A percentile compares a stretch with the other conserved stretches of the same genome.
Conservation (phyloP, 2,113 vertebrate species). For the Spea bombifrons region DNA sequence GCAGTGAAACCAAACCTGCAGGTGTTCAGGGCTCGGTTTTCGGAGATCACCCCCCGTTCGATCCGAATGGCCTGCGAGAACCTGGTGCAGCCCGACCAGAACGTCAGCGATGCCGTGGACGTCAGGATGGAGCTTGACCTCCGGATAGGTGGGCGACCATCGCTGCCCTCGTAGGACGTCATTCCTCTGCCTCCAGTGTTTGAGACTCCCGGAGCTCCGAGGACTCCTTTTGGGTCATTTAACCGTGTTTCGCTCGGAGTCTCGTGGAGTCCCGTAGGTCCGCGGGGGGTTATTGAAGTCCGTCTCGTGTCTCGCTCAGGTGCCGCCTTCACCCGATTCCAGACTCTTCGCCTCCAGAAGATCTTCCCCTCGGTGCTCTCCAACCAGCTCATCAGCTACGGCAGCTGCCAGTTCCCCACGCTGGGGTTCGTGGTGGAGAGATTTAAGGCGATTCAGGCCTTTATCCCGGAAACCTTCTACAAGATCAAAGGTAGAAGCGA, state of each 20-base stretch:
- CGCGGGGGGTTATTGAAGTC: not conserved
- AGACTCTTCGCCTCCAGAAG: slow-evolving; percentile 87
- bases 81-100: slow-evolving; percentile 76
- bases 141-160: slow-evolving; percentile 74
- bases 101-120: slow-evolving; percentile 85
- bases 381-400: slow-evolving; percentile 94
- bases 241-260: not conserved
- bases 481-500: slow-evolving; percentile 85
- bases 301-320: slow-evolving; percentile 63
- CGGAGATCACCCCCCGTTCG: slow-evolving; percentile 87
- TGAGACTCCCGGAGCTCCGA: not conserved
- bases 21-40: slow-evolving; percentile 90
- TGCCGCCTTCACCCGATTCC: slow-evolving; percentile 97
- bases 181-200: too few relatives aligned
- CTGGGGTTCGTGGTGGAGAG: slow-evolving; percentile 96
- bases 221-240: not conserved
- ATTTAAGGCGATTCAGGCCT: slow-evolving; percentile 98
- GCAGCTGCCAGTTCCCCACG: slow-evolving; percentile 97
- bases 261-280: not conserved
- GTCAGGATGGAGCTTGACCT: slow-evolving; percentile 94
- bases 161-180: not conserved
- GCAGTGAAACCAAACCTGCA: slow-evolving; percentile 82
- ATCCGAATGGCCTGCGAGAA: slow-evolving; percentile 82
- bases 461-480: slow-evolving; percentile 90
- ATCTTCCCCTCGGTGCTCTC: slow-evolving; percentile 86